These are phyloP conservation scores for Papilio xuthus DNA, from an alignment of 1,140 invertebrate species.

Conservation along the genomic window DNA sequence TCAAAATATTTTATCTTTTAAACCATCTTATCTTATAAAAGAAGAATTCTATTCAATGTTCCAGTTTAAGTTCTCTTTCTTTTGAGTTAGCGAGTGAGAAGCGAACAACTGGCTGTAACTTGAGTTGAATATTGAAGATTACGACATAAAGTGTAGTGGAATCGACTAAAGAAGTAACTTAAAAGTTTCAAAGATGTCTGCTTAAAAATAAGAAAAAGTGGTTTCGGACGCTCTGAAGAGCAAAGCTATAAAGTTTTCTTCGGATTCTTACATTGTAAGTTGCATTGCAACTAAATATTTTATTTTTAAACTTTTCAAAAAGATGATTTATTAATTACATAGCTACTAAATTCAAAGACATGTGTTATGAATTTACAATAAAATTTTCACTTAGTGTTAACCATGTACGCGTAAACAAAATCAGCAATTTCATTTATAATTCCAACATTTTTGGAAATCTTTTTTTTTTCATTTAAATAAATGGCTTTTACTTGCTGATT, in stretches of 20 bases:
- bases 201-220: conserved; percentile 6
- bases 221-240: neutral
- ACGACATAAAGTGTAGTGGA: conserved; percentile 12
- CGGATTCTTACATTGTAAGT: neutral
- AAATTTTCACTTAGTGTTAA: too few species aligned
- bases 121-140: conserved; percentile 17
- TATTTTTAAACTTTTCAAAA: neutral
- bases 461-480: too few species aligned
- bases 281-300: neutral
- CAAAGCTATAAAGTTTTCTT: conserved; percentile 1
- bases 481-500: too few species aligned
- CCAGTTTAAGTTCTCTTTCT: neutral
- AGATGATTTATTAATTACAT: too few species aligned
- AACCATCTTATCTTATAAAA: too few species aligned
- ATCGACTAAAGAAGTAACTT: neutral
- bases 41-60: neutral
- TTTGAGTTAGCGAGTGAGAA: conserved; percentile 3
- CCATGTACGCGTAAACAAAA: too few species aligned
- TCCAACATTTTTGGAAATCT: too few species aligned
- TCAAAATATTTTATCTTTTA: too few species aligned
- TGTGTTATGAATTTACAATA: too few species aligned
- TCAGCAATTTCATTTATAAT: too few species aligned
- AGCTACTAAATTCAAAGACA: too few species aligned
- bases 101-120: conserved; percentile 3
- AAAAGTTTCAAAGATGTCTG: conserved; percentile 12